A percentile compares a stretch with the other conserved stretches of the same genome.
These are phyloP conservation scores for Scaptodrosophila latifasciaeformis DNA, from an alignment of 2,888 invertebrate genomes.

Conservation along the genomic window DNA sequence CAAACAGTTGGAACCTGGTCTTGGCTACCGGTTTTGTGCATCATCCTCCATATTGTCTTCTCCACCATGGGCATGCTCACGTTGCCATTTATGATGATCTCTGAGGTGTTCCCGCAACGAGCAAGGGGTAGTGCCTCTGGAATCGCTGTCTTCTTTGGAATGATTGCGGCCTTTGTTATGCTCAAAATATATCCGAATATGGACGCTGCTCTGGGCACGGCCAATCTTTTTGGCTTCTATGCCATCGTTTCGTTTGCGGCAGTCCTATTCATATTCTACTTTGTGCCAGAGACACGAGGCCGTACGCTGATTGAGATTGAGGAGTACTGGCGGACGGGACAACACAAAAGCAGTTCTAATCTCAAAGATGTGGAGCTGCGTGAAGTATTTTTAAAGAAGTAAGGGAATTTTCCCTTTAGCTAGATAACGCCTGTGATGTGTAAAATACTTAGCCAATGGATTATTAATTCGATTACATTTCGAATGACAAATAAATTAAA, in stretches of 20 bases:
- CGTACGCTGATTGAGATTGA: slow-evolving; percentile 83
- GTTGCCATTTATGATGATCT: slow-evolving; percentile 85
- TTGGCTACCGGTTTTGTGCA: slow-evolving; percentile 67
- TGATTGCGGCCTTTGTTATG: slow-evolving; percentile 80
- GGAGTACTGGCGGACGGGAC: slow-evolving; percentile 73
- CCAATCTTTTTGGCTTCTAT: slow-evolving; percentile 80
- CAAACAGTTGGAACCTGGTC: slow-evolving; percentile 47
- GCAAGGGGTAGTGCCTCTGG: slow-evolving; percentile 82
- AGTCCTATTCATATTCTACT: slow-evolving; percentile 78
- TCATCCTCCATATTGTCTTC: slow-evolving; percentile 75
- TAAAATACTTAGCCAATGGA: slow-evolving; percentile 46
- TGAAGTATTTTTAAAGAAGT: slow-evolving; percentile 63
- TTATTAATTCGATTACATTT: slow-evolving; percentile 5
- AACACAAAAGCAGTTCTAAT: slow-evolving; percentile 23
- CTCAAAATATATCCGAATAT: slow-evolving; percentile 82
- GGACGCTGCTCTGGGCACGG: slow-evolving; percentile 78
- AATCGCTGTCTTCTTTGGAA: slow-evolving; percentile 80
- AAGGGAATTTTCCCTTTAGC: not conserved
- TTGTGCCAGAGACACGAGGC: slow-evolving; percentile 83
- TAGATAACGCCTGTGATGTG: slow-evolving; percentile 47
- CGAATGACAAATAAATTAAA: slow-evolving; percentile 24
- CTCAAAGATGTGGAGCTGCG: slow-evolving; percentile 53
- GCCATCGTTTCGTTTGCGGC: slow-evolving; percentile 79
- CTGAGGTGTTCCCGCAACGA: slow-evolving; percentile 82
- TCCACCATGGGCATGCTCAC: slow-evolving; percentile 77